Percentiles rank a stretch among this genome's conserved stretches.
These are phyloP conservation scores for Cyanoderma ruficeps DNA, from an alignment of 2,113 vertebrate genomes.

Conservation along the genomic window DNA sequence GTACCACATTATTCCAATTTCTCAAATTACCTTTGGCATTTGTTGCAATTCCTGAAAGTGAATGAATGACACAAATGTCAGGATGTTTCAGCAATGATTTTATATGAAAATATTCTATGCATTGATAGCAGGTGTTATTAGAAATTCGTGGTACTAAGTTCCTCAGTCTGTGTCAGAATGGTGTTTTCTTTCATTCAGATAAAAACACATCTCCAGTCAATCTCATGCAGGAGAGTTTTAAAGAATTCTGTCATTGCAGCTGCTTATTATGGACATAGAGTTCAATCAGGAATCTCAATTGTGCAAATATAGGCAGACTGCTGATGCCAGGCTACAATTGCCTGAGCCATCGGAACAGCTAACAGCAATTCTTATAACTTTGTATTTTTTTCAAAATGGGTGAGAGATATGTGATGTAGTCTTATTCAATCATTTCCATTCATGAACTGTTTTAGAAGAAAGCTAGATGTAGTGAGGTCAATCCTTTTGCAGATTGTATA, in stretches of 20 bases:
- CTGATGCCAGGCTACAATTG: background rate
- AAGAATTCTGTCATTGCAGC: background rate
- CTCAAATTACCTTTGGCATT: background rate
- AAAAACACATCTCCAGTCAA: background rate
- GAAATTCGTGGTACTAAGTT: background rate
- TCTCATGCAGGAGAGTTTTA: background rate
- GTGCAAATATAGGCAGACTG: background rate
- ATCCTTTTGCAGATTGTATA: background rate
- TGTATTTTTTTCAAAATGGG: background rate
- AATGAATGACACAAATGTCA: background rate
- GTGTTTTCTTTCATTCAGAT: background rate
- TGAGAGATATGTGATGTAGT: background rate
- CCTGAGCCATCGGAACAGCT: background rate
- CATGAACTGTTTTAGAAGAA: background rate
- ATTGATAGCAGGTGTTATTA: background rate
- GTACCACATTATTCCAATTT: background rate
- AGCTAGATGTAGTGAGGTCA: background rate
- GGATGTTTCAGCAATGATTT: background rate
- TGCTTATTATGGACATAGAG: background rate
- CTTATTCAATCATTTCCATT: background rate
- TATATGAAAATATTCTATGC: background rate
- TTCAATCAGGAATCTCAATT: background rate
- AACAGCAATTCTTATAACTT: background rate
- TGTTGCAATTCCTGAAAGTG: background rate
- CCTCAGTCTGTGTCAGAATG: background rate